These are phyloP conservation scores for Lepeophtheirus nordmannii DNA, from an alignment of 2,888 invertebrate species.

Conservation along the genomic window DNA sequence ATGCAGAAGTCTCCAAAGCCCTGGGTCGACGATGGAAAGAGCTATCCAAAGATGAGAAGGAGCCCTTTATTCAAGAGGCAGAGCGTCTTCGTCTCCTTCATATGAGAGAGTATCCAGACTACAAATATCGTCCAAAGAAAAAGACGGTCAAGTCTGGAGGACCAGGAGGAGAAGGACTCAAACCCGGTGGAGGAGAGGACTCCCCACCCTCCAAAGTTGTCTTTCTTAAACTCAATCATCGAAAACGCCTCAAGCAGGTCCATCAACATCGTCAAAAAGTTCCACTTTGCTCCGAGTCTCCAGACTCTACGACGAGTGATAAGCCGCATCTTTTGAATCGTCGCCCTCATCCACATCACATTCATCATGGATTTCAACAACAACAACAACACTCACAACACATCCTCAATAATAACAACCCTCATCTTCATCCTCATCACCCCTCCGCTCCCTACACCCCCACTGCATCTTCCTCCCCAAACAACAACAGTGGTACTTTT, in stretches of 20 bases:
- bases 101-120: conserved; percentile 22
- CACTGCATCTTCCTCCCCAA: neutral
- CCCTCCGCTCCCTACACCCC: no score
- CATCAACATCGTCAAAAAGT: neutral
- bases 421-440: neutral
- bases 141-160: conserved; percentile 7
- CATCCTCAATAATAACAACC: neutral
- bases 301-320: neutral
- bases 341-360: no score
- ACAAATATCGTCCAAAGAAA: conserved; percentile 24
- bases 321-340: neutral
- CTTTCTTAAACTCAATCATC: neutral
- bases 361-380: no score
- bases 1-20: conserved; percentile 24
- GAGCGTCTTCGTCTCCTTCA: conserved; percentile 21
- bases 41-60: conserved; percentile 20
- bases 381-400: no score
- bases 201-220: neutral
- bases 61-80: conserved; percentile 23
- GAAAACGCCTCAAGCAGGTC: neutral
- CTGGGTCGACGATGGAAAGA: conserved; percentile 24
- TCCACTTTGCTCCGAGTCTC: neutral
- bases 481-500: neutral
- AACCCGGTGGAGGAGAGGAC: neutral
- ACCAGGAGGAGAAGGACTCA: neutral